Conservation (phyloP, 2,113 vertebrate genomes). For the Formicarius rufipectus region DNA sequence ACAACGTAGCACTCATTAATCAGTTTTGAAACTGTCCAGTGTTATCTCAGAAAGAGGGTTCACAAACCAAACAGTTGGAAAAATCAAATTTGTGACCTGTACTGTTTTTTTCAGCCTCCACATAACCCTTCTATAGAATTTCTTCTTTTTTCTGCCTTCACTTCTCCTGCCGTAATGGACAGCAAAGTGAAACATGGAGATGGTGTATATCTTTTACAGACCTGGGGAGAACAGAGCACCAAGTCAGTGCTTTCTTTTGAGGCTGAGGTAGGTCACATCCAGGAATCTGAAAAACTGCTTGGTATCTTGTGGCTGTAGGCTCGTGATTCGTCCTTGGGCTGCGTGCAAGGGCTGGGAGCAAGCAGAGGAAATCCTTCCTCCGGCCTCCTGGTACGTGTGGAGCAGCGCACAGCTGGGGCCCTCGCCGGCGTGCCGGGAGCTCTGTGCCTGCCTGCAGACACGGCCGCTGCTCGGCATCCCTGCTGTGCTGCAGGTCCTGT, state of each 20-base stretch:
- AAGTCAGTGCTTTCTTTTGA: not conserved
- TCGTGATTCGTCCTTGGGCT: not conserved
- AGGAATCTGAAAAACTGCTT: not conserved
- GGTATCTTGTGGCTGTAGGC: not conserved
- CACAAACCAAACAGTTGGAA: not conserved
- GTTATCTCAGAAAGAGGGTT: conserved; percentile 11
- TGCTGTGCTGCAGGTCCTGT: accelerated
- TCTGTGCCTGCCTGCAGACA: not conserved
- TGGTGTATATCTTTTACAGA: not conserved
- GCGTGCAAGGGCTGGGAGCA: conserved; percentile 5
- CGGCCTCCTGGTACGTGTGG: not conserved
- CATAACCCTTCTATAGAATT: not conserved
- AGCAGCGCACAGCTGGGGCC: conserved; percentile 8
- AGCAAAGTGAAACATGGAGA: not conserved
- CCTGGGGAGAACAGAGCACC: not conserved
- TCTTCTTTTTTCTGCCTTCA: not conserved
- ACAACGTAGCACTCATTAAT: not conserved
- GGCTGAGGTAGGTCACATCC: not conserved
- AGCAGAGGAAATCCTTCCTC: conserved; percentile 59
- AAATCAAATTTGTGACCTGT: not conserved
- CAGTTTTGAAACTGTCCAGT: conserved; percentile 24
- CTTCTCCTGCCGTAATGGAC: not conserved
- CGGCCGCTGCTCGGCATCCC: not conserved
- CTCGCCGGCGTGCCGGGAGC: not conserved
- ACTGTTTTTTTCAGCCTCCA: not conserved